Conservation (phyloP, 2,888 invertebrate species). For the Troilus luridus region DNA sequence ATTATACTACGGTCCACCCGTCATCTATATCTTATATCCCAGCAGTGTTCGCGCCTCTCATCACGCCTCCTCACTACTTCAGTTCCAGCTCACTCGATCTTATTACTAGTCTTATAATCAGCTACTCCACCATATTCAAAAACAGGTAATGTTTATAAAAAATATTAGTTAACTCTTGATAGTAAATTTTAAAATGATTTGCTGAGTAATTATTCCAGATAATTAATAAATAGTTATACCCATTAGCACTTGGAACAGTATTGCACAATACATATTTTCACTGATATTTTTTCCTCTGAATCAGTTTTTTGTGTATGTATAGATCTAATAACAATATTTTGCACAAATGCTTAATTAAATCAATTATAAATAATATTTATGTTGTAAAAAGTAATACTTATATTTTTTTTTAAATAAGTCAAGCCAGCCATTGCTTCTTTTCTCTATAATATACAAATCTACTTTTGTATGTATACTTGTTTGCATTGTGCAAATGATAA, state of each 20-base stretch:
- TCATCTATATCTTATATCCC: conserved; percentile 65
- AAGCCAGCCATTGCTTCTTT: not conserved
- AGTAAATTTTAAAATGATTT: not conserved
- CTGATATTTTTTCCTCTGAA: no score
- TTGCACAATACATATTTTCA: no score
- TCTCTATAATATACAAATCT: not conserved
- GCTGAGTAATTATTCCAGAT: not conserved
- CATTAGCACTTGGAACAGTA: no score
- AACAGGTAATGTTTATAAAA: conserved; percentile 62
- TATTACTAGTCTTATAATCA: conserved; percentile 64
- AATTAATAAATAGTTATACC: not conserved
- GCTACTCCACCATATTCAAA: conserved; percentile 64
- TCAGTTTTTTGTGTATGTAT: no score
- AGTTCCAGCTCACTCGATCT: conserved; percentile 57
- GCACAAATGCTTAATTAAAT: not conserved
- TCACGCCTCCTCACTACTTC: conserved; percentile 57
- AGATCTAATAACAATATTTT: no score
- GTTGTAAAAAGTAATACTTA: not conserved
- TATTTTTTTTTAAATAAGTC: no score
- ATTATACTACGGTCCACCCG: conserved; percentile 68
- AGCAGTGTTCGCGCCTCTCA: conserved; percentile 65
- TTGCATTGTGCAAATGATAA: not conserved
- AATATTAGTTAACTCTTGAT: not conserved
- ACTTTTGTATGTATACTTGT: not conserved
- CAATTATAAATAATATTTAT: not conserved